Conservation (phyloP, 2,113 vertebrate species). For the Procavia capensis region DNA sequence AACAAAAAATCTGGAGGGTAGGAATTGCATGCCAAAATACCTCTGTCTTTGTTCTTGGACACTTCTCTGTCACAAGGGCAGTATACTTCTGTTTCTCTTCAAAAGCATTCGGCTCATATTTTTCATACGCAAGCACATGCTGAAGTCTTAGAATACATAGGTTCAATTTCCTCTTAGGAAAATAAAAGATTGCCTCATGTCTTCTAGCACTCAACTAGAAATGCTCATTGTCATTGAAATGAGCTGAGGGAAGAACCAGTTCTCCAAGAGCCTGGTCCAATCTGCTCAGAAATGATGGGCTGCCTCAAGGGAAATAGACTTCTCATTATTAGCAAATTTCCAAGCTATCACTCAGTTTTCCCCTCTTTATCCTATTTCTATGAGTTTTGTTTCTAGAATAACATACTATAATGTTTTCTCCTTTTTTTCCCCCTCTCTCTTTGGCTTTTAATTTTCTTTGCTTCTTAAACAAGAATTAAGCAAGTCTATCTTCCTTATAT, state of each 20-base stretch:
- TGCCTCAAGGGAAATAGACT: slow-evolving; percentile 65
- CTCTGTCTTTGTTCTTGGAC: slow-evolving; percentile 71
- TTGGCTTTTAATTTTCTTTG: slow-evolving; percentile 24
- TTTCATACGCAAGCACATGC: slow-evolving; percentile 62
- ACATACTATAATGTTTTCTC: slow-evolving; percentile 45
- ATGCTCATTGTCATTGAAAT: slow-evolving; percentile 77
- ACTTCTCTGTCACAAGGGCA: slow-evolving; percentile 73
- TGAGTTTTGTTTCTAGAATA: slow-evolving; percentile 63
- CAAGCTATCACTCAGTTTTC: slow-evolving; percentile 64
- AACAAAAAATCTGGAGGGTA: slow-evolving; percentile 64
- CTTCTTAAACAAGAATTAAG: background rate
- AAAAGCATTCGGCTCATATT: slow-evolving; percentile 68
- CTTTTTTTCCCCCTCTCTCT: background rate
- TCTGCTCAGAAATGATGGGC: slow-evolving; percentile 25
- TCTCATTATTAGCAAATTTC: slow-evolving; percentile 78
- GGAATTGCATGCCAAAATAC: slow-evolving; percentile 62
- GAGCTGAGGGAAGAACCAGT: slow-evolving; percentile 70
- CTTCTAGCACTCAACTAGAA: slow-evolving; percentile 73
- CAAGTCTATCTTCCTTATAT: background rate
- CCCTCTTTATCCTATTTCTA: slow-evolving; percentile 61
- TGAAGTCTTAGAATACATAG: slow-evolving; percentile 67
- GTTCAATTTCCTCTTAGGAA: slow-evolving; percentile 72
- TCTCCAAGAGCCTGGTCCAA: slow-evolving; percentile 4
- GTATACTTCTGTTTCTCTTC: slow-evolving; percentile 79
- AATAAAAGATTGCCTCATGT: slow-evolving; percentile 63